phyloP scores from a whole-genome alignment of 2,888 invertebrate genomes.

The Drosophila macrospina region DNA sequence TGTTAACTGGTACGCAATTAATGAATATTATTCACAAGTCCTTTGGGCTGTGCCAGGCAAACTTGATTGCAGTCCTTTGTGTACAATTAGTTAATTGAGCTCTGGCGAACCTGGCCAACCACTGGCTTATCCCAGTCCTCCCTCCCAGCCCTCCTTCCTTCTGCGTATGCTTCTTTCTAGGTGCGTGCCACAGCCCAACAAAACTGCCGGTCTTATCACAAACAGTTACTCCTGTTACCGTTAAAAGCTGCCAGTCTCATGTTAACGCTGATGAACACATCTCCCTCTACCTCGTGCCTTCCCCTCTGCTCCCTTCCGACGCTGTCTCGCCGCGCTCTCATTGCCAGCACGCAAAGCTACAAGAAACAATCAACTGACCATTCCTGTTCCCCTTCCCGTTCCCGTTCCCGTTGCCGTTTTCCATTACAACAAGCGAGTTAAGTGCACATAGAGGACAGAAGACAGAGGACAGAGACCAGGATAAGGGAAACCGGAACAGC shows the following conservation, averaged over 20 bases:
- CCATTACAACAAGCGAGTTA: conserved; percentile 21
- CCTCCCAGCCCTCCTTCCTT: neutral
- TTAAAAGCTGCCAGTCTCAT: conserved; percentile 65
- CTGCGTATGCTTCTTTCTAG: conserved; percentile 15
- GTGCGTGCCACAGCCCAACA: conserved; percentile 43
- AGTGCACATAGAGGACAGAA: conserved; percentile 40
- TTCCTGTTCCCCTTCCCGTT: conserved; percentile 19
- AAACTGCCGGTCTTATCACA: conserved; percentile 49
- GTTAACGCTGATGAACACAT: conserved; percentile 66
- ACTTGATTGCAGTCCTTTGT: conserved; percentile 65
- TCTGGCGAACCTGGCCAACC: conserved; percentile 27
- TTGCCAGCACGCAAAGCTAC: conserved; percentile 57
- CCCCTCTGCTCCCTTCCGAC: neutral
- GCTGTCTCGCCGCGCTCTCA: conserved; percentile 8
- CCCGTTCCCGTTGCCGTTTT: conserved; percentile 24
- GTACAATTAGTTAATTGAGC: conserved; percentile 80
- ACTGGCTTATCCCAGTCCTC: conserved; percentile 41
- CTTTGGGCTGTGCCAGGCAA: conserved; percentile 31
- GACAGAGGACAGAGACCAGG: conserved; percentile 23
- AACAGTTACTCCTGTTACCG: conserved; percentile 59
- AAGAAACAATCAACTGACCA: conserved; percentile 65
- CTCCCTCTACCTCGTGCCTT: conserved; percentile 12
- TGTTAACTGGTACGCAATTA: conserved; percentile 64
- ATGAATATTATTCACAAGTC: conserved; percentile 55
- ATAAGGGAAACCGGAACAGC: conserved; percentile 27